phyloP scores from a whole-genome alignment of 1,140 invertebrate species.

The Rhynchophorus ferrugineus region DNA sequence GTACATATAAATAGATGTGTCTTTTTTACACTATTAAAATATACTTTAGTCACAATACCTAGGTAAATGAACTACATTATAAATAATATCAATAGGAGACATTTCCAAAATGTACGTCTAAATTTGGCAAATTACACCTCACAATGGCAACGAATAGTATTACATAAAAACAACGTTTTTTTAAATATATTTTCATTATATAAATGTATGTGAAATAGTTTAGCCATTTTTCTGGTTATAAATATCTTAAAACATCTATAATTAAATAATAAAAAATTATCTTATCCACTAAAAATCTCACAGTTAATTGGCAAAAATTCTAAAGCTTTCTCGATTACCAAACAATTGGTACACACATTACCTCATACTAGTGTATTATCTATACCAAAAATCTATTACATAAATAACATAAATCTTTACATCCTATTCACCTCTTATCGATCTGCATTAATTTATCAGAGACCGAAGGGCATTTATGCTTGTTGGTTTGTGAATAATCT shows the following conservation, averaged over 20 bases:
- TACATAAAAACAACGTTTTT: background rate
- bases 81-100: background rate
- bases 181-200: background rate
- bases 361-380: background rate
- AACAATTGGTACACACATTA: conserved; percentile 2
- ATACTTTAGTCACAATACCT: background rate
- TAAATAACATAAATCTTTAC: background rate
- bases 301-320: conserved; percentile 20
- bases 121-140: background rate
- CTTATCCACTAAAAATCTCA: conserved; percentile 19
- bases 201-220: background rate
- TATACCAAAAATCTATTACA: background rate
- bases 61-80: background rate
- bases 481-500: background rate
- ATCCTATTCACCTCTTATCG: background rate
- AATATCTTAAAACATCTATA: background rate
- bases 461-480: background rate
- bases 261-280: conserved; percentile 9
- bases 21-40: background rate
- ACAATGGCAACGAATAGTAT: background rate
- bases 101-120: background rate
- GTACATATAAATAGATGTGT: background rate
- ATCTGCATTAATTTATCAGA: conserved; percentile 3
- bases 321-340: conserved; percentile 12
- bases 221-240: background rate